Conservation (phyloP, 1,140 invertebrate genomes). For the Brevipalpus yothersi region DNA sequence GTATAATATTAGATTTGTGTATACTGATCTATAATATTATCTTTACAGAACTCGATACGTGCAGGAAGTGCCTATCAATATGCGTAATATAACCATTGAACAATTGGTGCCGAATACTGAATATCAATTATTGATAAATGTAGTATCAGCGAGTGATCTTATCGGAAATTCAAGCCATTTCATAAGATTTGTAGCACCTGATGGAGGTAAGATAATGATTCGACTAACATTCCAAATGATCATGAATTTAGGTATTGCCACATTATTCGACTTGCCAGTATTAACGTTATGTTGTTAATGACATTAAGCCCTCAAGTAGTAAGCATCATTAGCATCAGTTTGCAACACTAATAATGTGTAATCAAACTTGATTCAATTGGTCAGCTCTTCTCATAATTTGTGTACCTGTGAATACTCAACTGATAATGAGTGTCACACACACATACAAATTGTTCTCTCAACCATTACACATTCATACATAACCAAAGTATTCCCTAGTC, state of each 20-base stretch:
- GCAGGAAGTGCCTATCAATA: not conserved
- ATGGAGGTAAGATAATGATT: not conserved
- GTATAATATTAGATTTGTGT: not conserved
- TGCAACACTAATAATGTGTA: too few relatives aligned
- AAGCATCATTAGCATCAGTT: too few relatives aligned
- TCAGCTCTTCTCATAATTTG: too few relatives aligned
- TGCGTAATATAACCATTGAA: not conserved
- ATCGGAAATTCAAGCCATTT: not conserved
- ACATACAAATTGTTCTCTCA: not conserved
- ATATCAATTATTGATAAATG: not conserved
- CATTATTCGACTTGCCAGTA: too few relatives aligned
- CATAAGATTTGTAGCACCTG: not conserved
- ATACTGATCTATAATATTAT: not conserved
- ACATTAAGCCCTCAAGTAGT: too few relatives aligned
- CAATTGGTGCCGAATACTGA: not conserved
- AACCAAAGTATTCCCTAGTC: not conserved
- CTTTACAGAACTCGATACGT: not conserved
- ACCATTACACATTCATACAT: not conserved
- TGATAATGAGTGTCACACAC: not conserved
- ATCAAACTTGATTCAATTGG: too few relatives aligned
- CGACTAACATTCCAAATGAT: too few relatives aligned
- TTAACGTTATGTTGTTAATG: too few relatives aligned
- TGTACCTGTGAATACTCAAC: too few relatives aligned
- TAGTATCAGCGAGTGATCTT: not conserved
- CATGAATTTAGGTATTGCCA: too few relatives aligned